phyloP scores from a whole-genome alignment of 2,888 invertebrate species.

The Nematopogon swammerdamellus region DNA sequence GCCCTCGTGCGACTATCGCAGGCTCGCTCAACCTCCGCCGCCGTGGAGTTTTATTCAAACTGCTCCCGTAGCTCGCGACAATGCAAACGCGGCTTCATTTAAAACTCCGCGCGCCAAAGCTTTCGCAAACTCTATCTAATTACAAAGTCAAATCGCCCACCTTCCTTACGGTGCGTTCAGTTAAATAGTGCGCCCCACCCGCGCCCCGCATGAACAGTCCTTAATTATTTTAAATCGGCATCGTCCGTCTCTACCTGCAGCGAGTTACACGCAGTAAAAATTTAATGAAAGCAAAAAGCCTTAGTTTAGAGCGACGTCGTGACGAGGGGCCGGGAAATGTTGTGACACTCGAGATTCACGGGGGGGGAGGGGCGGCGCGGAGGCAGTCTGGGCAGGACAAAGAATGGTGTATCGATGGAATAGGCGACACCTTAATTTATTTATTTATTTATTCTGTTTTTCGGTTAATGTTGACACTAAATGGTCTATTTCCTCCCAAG shows the following conservation, averaged over 20 bases:
- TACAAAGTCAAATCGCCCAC: neutral
- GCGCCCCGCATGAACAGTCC: neutral
- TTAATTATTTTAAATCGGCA: slow-evolving; percentile 7
- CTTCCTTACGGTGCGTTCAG: neutral
- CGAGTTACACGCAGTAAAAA: slow-evolving; percentile 18
- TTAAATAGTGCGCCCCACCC: neutral
- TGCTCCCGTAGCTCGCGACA: neutral
- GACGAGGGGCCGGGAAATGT: slow-evolving; percentile 27
- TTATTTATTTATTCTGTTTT: too few species aligned
- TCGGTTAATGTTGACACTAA: too few species aligned
- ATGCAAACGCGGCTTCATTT: neutral
- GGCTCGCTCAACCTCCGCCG: too few species aligned
- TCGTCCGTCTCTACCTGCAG: slow-evolving; percentile 6
- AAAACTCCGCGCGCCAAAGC: neutral
- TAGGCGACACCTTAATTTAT: too few species aligned
- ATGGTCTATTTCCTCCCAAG: too few species aligned
- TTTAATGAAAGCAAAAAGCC: slow-evolving; percentile 21
- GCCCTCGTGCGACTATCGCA: too few species aligned
- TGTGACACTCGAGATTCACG: slow-evolving; percentile 40
- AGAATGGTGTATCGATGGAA: too few species aligned
- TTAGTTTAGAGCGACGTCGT: slow-evolving; percentile 25
- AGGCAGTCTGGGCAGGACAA: slow-evolving; percentile 13
- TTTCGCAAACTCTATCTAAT: neutral
- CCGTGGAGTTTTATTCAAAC: too few species aligned
- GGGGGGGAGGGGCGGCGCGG: slow-evolving; percentile 21